Base-by-base conservation (phyloP, 2,113 vertebrate species). In the Cisticola juncidis region DNA sequence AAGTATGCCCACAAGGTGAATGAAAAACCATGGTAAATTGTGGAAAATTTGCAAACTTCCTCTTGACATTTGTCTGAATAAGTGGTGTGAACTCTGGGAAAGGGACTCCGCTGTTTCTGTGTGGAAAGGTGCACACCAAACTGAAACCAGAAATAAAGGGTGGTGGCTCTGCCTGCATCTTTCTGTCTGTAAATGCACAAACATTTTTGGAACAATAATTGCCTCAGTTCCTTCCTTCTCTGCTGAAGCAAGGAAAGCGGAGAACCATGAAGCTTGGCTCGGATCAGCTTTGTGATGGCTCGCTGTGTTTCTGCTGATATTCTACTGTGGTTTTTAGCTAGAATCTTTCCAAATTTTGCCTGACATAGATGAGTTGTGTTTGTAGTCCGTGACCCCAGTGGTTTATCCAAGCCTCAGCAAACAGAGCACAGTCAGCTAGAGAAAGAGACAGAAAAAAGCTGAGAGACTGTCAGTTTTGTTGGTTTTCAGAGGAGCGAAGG, bases 21-120 rank as follows among this genome's bases (percentile, higher is more conserved):
- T 24, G 36, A 35, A 60, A 76, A 47, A 7, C 1, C 0, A 0
- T 11, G 10, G 48, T 57, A 25, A 69, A 23, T 2, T n/a, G 54
- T n/a, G 44, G 8, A 21, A 28, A 42, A n/a, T 38, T 48, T 62
- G 31, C 10, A 42, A 6, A 26, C 18, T 72, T 47, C 12, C 23
- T 42, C 44, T 21, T 66, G 33, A 9, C 0, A 0, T 38, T 56
- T 69, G 8, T 38, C 33, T 60, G 2, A 60, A 21, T 10, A 17
- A 0, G 1, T 9, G 35, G 22, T 14, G 31, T 45, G 20, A 22
- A 3, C 26, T 60, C 28, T 56, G 72, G 28, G 18, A 22, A 7
- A 14, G 50, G 24, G 12, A 7, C 62, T 69, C 26, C 3, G 0
- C 23, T 26, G 8, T 42, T 45, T 14, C 61, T 21, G 25, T 33